Base-by-base conservation (phyloP, 2,113 vertebrate genomes). In the Thamnophis sirtalis region DNA sequence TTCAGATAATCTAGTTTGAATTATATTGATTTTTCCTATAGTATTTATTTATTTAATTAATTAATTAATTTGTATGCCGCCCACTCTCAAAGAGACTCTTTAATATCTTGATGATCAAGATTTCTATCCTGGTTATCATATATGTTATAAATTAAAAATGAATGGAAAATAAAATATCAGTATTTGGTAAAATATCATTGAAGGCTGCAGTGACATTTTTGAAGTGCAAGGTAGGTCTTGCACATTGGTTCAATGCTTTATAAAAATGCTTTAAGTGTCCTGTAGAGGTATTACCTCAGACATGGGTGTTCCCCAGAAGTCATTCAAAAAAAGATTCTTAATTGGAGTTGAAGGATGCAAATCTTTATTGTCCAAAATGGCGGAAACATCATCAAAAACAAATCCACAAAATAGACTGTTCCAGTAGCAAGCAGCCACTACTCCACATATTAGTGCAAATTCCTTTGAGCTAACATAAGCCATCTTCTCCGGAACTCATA, bases 271-370 rank as follows among this genome's bases (percentile, higher is more conserved):
- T 80, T 88, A 53, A 33, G 9, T 38, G 28, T 89, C 58, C 5
- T 55, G 9, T 54, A 85, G 43, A 22, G 43, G 4, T 48, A 85
- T 96, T 97, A 98, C 99, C 98, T 99, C 99, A 85, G 98, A 98
- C 99, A 99, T 99, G 19, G 99, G 99, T 10, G 99, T 99, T 87
- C 99, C 99, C 99, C 99, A 99, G 96, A 99, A 99, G 95, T 99
- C 99, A 98, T 99, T 99, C 93, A 98, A 98, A 95, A 99, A 99
- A 8, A 99, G 98, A 95, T 98, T 99, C 96, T 96, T 98, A 90
- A 99, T 93, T 0, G 99, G 98, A n/a, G 99, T 99, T 38, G 98
- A 97, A 87, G 99, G 99, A 93, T 99, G 98, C 2, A 99, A 97
- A 96, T 99, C 99, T 98, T 99, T 99, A 96, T 99, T 99, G 96